phyloP scores from a whole-genome alignment of 2,888 invertebrate species.

The Cacoxenus indagator region DNA sequence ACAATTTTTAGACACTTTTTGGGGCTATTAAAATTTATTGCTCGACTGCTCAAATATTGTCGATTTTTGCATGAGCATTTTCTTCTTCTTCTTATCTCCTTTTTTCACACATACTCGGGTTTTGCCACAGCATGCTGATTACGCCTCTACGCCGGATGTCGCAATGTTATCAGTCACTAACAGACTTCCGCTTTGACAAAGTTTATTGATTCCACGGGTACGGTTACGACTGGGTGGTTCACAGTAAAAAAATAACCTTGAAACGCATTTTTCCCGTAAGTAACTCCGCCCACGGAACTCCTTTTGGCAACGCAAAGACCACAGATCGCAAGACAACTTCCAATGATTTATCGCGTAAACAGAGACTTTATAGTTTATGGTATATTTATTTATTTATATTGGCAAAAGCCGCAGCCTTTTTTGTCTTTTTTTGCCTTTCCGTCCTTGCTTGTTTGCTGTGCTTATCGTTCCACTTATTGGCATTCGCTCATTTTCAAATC shows the following conservation, averaged over 20 bases:
- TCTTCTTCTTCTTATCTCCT: neutral
- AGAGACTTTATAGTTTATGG: neutral
- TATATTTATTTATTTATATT: neutral
- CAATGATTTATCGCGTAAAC: slow-evolving; percentile 57
- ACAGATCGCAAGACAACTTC: slow-evolving; percentile 45
- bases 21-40: slow-evolving; percentile 16
- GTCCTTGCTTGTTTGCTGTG: neutral
- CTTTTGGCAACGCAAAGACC: no score
- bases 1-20: no score
- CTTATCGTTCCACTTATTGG: slow-evolving; percentile 38
- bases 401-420: neutral
- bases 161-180: slow-evolving; percentile 58
- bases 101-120: no score
- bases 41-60: neutral
- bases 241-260: neutral
- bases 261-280: neutral
- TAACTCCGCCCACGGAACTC: neutral
- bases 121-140: neutral
- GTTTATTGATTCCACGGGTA: slow-evolving; percentile 15
- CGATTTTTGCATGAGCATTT: neutral
- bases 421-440: slow-evolving; percentile 10
- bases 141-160: slow-evolving; percentile 48
- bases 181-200: slow-evolving; percentile 50
- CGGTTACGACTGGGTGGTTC: neutral
- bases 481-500: slow-evolving; percentile 68